phyloP scores from a whole-genome alignment of 2,888 invertebrate genomes.

The Sericinus montela region DNA sequence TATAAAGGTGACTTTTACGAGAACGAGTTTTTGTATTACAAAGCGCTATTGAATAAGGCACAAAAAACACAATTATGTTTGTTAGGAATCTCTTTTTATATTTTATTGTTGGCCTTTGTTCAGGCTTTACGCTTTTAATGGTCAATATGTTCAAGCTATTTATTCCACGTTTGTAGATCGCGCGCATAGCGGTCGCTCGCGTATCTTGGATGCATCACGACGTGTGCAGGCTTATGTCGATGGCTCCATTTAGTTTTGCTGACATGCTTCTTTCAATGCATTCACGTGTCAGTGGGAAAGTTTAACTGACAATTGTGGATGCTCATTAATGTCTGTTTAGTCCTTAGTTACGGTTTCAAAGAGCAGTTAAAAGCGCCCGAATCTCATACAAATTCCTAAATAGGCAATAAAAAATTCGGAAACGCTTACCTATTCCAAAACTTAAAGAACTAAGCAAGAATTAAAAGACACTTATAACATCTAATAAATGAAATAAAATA shows the following conservation, averaged over 20 bases:
- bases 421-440: no score
- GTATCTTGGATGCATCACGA: background rate
- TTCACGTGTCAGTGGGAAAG: background rate
- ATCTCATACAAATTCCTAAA: background rate
- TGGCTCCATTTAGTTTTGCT: background rate
- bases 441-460: no score
- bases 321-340: background rate
- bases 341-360: background rate
- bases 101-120: slow-evolving; percentile 52
- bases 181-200: background rate
- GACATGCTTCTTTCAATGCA: background rate
- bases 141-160: background rate
- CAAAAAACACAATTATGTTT: slow-evolving; percentile 76
- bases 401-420: background rate
- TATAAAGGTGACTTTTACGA: slow-evolving; percentile 78
- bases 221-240: background rate
- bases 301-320: background rate
- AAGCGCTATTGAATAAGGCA: slow-evolving; percentile 68
- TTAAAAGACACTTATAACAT: no score
- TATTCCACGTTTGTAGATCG: background rate
- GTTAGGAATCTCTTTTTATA: slow-evolving; percentile 59
- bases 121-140: slow-evolving; percentile 38
- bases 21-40: slow-evolving; percentile 67
- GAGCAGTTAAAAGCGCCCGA: background rate
- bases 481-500: no score